Conservation (phyloP, 1,140 invertebrate species). For the Trichomalopsis sarcophagae region DNA sequence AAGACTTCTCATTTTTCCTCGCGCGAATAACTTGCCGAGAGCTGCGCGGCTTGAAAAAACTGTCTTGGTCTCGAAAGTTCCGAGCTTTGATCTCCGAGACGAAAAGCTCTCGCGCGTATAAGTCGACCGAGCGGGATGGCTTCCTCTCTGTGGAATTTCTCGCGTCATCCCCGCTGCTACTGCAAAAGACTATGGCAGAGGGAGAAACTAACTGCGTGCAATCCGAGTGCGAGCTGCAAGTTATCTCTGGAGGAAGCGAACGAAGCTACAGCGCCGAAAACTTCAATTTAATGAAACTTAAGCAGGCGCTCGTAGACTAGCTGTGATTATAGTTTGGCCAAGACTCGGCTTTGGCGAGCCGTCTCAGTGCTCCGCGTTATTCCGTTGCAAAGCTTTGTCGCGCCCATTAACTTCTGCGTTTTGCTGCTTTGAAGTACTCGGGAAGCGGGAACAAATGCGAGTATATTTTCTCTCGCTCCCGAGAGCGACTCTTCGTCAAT, state of each 20-base stretch:
- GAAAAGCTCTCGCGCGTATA: background rate
- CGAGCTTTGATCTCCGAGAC: background rate
- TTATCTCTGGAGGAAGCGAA: background rate
- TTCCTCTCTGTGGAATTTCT: background rate
- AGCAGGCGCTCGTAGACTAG: background rate
- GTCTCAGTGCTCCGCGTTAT: background rate
- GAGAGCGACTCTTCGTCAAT: too few relatives aligned
- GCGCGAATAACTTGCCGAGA: too few relatives aligned
- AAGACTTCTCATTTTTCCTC: too few relatives aligned
- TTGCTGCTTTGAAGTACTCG: background rate
- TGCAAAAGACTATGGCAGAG: background rate
- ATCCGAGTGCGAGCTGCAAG: background rate
- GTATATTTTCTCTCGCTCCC: background rate
- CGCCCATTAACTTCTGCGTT: too few relatives aligned
- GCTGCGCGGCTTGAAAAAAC: too few relatives aligned
- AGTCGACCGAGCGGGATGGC: background rate
- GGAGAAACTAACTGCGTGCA: background rate
- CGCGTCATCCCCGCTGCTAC: background rate
- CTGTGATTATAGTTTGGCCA: background rate
- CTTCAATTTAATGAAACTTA: slow-evolving; percentile 31
- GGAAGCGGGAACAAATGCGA: background rate
- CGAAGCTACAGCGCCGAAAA: background rate
- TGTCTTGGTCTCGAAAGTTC: too few relatives aligned
- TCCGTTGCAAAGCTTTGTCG: background rate
- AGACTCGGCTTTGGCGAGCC: background rate